phyloP scores from a whole-genome alignment of 2,888 invertebrate species.

The Eupelmus urozonus region DNA sequence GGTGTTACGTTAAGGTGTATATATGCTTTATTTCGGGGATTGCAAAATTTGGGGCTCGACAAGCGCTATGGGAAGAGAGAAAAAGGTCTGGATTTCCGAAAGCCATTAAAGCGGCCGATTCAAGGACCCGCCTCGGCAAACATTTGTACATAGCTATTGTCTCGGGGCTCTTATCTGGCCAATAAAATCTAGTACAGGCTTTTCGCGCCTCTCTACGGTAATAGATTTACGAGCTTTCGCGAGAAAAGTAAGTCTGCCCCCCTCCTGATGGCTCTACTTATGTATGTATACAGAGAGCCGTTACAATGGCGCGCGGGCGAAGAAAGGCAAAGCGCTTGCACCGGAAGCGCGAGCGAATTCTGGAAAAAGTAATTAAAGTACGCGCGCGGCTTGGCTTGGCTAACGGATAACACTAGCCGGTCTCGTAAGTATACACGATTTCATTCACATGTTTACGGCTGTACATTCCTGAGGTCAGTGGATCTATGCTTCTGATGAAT shows the following conservation, averaged over 20 bases:
- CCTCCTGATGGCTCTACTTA: too few relatives aligned
- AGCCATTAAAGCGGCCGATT: slow-evolving; percentile 12
- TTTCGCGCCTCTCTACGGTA: background rate
- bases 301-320: background rate
- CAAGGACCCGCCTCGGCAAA: slow-evolving; percentile 22
- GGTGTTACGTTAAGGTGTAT: too few relatives aligned
- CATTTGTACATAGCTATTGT: slow-evolving; percentile 36
- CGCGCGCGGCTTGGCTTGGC: slow-evolving; percentile 12
- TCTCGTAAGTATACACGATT: too few relatives aligned
- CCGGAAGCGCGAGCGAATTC: slow-evolving; percentile 33
- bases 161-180: slow-evolving; percentile 33
- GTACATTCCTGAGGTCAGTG: too few relatives aligned
- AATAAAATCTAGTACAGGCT: background rate
- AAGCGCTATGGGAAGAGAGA: background rate
- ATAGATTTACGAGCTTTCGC: slow-evolving; percentile 36
- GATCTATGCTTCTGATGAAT: too few relatives aligned
- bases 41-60: too few relatives aligned
- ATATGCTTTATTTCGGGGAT: background rate
- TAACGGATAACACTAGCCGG: background rate
- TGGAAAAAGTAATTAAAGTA: slow-evolving; percentile 49
- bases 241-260: background rate
- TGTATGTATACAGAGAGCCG: background rate
- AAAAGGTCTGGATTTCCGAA: slow-evolving; percentile 17
- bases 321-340: background rate
- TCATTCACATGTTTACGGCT: too few relatives aligned